phyloP scores from a whole-genome alignment of 2,113 vertebrate genomes.

The Porphyrio hochstetteri region DNA sequence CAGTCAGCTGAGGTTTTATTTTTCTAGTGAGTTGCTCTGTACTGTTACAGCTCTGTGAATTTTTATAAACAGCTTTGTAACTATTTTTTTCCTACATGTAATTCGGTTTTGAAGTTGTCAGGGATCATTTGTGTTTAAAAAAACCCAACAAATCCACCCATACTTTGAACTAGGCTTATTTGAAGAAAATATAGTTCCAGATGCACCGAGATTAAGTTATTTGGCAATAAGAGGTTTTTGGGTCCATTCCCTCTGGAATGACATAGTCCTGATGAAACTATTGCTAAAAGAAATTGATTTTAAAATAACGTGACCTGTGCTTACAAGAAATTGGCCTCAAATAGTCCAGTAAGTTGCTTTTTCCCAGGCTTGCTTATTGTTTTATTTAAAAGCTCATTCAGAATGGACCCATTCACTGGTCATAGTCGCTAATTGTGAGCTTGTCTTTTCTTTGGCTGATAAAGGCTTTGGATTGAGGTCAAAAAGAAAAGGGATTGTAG shows the following conservation, averaged over 20 bases:
- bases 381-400: slow-evolving; percentile 24
- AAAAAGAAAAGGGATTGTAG: background rate
- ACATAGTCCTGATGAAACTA: background rate
- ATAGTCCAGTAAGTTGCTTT: background rate
- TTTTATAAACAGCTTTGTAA: background rate
- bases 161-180: background rate
- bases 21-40: background rate
- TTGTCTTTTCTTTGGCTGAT: slow-evolving; percentile 39
- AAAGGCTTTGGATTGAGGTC: slow-evolving; percentile 5
- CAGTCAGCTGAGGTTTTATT: background rate
- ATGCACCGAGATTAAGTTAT: background rate
- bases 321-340: background rate
- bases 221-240: background rate
- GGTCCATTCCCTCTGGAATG: background rate
- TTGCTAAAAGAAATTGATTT: slow-evolving; percentile 21
- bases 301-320: background rate
- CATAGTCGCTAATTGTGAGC: background rate
- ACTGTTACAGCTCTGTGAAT: background rate
- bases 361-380: slow-evolving; percentile 8
- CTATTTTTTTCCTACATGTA: background rate
- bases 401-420: background rate
- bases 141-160: background rate
- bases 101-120: background rate
- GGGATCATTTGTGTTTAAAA: background rate
- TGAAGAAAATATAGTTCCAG: slow-evolving; percentile 8